Base-by-base conservation (phyloP, 37 sponge, comb jelly and placozoan species). In the Beroe ovata region DNA sequence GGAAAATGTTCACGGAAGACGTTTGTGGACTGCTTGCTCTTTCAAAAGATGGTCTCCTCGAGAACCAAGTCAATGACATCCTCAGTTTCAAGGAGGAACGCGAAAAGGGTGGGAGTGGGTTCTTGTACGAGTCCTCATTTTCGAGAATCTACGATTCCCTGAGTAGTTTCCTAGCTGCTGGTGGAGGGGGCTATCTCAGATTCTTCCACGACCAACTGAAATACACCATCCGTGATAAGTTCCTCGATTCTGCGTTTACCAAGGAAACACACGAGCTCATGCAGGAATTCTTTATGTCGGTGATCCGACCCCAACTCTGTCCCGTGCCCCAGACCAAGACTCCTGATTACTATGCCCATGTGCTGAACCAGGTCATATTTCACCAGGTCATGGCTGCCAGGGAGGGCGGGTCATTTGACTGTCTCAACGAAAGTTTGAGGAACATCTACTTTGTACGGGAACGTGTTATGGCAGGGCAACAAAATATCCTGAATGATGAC, bases 201-300 rank as follows among this genome's bases (percentile, higher is more conserved):
- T 77, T 77, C 28, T 77, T 77, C 84, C 84, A 77, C 28, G 84
- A 77, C 58, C 84, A 77, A 36, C 58, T 77, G 2, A 77, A 77
- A 42, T 77, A 47, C 84, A 77, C 84, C 0, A 42, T 77, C 23
- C n/a, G 59, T 1, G 59, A 42, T 39, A 77, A 77, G 59, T 66
- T 66, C 30, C 69, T 66, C 16, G 69, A 66, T 37, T 1, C 6
- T 14, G 38, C 41, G 4, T 39, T 77, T 26, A 32, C 84, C 47
- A 21, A 22, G 6, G 14, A 77, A 30, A 77, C 84, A 23, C 84
- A 77, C 54, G 14, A 77, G 26, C 41, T 29, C 25, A 25, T 77
- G 54, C 8, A n/a, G 8, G 84, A 77, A 1, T 77, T 77, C 58
- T 77, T 77, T 58, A 39, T 77, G 58, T 21, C 58, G n/a, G 54